Evolutionary conservation across 2,888 invertebrate species (phyloP), one percentile per base, ranked within the genome.

Genomic region (Drosophila vallismaia): DNA sequence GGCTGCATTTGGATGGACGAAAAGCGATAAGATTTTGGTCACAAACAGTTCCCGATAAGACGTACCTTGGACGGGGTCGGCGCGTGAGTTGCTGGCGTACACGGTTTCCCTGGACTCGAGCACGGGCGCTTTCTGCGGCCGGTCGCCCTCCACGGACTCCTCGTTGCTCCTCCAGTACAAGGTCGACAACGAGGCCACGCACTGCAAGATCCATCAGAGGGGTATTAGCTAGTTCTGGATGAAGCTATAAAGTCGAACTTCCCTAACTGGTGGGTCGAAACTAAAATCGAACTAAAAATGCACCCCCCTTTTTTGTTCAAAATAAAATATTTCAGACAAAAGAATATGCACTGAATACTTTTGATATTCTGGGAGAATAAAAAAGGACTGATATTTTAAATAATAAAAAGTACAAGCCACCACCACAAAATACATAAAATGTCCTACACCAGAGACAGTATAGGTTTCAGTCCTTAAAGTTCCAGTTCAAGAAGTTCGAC

Each of bases 161-260:
- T 95, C 95, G 91, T 95, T 95, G 90, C 94, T 95, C 86, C 94
- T 93, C 93, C 94, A 94, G 91, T 95, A 95, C 76, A 95, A 93
- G 49, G 94, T 94, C 74, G 94, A 94, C 80, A 95, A 93, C 75
- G 94, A 94, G 53, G 95, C 95, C 87, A 95, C 92, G 91, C 95
- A 95, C 92, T 92, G 76, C 31, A 70, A 52, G 4, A 38, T 19
- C 6, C 57, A 55, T 52, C 12, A 36, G 10, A 44, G 24, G 44
- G 44, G 24, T 19, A n/a, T 38, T 33, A 4, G n/a, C 26, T 24
- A 24, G 26, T 26, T 29, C 6, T 12, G 45, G 12, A n/a, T 5
- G n/a, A 1, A 36, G 6, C 36, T 4, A 36, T 6, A 36, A n/a
- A 36, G 36, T 57, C 42, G 42, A 57, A 57, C 48, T 62, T 33